Evolutionary conservation across 2,113 vertebrate genomes (phyloP).

Genomic region (Saccopteryx bilineata): DNA sequence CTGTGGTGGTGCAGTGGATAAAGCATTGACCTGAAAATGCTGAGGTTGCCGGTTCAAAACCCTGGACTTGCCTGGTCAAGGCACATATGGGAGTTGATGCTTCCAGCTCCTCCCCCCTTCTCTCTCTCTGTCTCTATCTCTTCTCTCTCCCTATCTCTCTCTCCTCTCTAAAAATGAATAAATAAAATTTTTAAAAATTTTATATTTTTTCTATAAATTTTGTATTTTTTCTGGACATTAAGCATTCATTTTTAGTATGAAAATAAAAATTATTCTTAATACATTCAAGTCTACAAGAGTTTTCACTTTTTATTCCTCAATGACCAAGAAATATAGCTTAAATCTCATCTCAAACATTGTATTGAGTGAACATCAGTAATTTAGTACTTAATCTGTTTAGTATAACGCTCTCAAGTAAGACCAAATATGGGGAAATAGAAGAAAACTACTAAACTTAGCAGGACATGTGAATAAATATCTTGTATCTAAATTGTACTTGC

Average conservation of each 20-base stretch:
- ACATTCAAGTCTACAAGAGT: slow-evolving; percentile 51
- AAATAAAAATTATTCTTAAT: slow-evolving; percentile 52
- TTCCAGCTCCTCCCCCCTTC: too few relatives aligned
- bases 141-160: too few relatives aligned
- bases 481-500: slow-evolving; percentile 78
- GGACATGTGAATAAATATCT: slow-evolving; percentile 81
- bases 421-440: slow-evolving; percentile 70
- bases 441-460: slow-evolving; percentile 79
- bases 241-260: neutral
- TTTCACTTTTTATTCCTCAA: slow-evolving; percentile 56
- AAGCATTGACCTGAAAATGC: too few relatives aligned
- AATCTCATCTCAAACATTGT: slow-evolving; percentile 49
- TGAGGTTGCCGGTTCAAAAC: too few relatives aligned
- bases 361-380: slow-evolving; percentile 25
- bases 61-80: too few relatives aligned
- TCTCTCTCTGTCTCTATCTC: too few relatives aligned
- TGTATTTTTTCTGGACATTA: neutral
- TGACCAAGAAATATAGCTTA: slow-evolving; percentile 22
- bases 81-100: too few relatives aligned
- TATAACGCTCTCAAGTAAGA: slow-evolving; percentile 43
- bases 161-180: neutral
- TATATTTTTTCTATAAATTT: neutral
- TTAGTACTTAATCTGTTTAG: neutral
- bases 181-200: neutral
- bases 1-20: too few relatives aligned